These are phyloP conservation scores for Mystacornis crossleyi DNA, from an alignment of 2,113 vertebrate genomes.

Conservation along the genomic window DNA sequence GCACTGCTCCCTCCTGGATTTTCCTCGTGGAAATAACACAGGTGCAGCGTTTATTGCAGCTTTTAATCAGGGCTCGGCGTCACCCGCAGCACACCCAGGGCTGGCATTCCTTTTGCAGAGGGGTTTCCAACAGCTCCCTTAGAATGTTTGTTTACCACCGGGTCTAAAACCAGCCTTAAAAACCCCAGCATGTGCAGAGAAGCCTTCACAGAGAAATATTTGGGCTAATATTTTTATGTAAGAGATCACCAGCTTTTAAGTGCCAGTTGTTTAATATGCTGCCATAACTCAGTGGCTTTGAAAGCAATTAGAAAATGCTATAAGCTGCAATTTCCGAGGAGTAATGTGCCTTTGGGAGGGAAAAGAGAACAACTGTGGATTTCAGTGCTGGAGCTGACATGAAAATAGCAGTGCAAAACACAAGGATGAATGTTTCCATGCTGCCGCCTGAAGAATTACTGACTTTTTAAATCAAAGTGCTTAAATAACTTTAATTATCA, in stretches of 20 bases:
- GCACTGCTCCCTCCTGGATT: background rate
- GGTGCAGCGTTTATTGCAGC: background rate
- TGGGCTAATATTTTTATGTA: slow-evolving; percentile 47
- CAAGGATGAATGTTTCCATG: background rate
- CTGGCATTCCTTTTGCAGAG: background rate
- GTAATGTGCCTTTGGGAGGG: background rate
- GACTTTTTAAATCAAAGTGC: background rate
- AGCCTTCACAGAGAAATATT: background rate
- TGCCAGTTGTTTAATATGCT: slow-evolving; percentile 40
- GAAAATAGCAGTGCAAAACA: background rate
- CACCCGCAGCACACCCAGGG: background rate
- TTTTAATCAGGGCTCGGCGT: slow-evolving; percentile 10
- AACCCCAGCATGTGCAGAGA: background rate
- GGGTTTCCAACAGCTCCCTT: background rate
- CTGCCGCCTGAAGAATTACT: background rate
- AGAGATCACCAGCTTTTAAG: slow-evolving; percentile 43
- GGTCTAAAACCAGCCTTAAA: background rate
- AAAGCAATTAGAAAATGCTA: slow-evolving; percentile 59
- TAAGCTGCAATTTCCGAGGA: slow-evolving; percentile 14
- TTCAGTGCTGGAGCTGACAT: background rate
- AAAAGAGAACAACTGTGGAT: slow-evolving; percentile 23
- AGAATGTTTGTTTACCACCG: background rate
- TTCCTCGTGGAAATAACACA: background rate
- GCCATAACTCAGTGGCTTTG: slow-evolving; percentile 34
- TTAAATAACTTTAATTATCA: background rate